Evolutionary conservation across 2,888 invertebrate species (phyloP), one percentile per base, ranked within the genome.

Genomic region (Sesia apiformis): DNA sequence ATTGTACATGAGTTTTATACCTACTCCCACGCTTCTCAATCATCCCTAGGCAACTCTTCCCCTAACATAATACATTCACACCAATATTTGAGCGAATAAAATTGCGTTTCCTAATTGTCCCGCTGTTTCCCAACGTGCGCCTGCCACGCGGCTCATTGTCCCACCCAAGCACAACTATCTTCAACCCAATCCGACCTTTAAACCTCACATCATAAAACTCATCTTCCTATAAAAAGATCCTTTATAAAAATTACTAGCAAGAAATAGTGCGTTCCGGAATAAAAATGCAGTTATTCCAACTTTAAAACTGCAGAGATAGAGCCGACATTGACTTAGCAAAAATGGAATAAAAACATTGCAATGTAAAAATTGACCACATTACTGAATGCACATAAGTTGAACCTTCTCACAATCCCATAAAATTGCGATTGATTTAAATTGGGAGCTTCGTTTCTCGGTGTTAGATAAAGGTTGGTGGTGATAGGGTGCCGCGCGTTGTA

Each of bases 101-200:
- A 84, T 80, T 81, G 83, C 84, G 74, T 83, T 80, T 82, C 81
- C 84, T 87, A 87, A 87, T 87, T 86, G 85, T 71, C 66, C 67
- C 57, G 62, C 72, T 69, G 75, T 74, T 81, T 84, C 84, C 81
- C 75, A 82, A 75, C 84, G 76, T 73, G 70, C 74, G 84, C 77
- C 83, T 63, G 86, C 63, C 87, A 87, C 87, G 87, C 82, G 87
- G 82, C 88, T 51, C 58, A 58, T 56, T 61, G 65, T 70, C 69
- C 69, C 68, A 72, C 73, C 72, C 72, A 66, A 46, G 46, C 23
- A 23, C n/a, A 8, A n/a, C 23, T 39, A 5, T 40, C 3, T 39
- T n/a, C 52, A 57, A 53, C 1, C 49, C 23, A 68, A 56, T 60
- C 51, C 56, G 50, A 57, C 56, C 62, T 58, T 52, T 80, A 73